Evolutionary conservation across 2,888 invertebrate genomes (phyloP).

Genomic region (Maniola hyperantus): DNA sequence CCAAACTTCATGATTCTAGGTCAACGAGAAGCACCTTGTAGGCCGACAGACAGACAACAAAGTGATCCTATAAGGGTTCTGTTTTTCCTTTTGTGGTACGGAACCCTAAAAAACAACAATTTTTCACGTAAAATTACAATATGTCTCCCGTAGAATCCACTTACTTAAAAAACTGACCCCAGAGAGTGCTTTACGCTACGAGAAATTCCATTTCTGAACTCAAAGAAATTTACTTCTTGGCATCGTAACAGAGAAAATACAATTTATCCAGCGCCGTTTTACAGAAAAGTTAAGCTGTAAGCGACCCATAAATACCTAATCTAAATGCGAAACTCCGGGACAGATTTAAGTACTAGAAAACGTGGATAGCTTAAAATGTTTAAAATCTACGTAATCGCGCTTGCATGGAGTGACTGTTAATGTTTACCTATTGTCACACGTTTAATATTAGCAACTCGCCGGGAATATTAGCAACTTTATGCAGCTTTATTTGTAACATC

Average conservation of each 20-base stretch:
- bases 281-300: constrained; percentile 37
- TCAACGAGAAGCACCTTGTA: too few species aligned
- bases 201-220: constrained; percentile 27
- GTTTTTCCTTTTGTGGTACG: too few species aligned
- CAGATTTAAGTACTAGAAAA: constrained; percentile 25
- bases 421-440: constrained; percentile 12
- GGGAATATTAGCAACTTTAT: not conserved
- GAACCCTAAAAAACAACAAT: not conserved
- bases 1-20: too few species aligned
- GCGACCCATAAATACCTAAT: constrained; percentile 39
- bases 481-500: too few species aligned
- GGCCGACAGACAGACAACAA: too few species aligned
- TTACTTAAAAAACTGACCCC: constrained; percentile 24
- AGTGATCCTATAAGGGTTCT: too few species aligned
- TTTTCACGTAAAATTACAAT: constrained; percentile 8
- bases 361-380: constrained; percentile 19
- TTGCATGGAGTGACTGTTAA: not conserved
- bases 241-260: constrained; percentile 32
- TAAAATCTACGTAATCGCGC: constrained; percentile 7
- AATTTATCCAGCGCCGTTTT: constrained; percentile 36
- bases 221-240: constrained; percentile 28
- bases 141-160: constrained; percentile 13
- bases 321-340: constrained; percentile 35
- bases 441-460: not conserved
- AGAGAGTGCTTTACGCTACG: constrained; percentile 29